Evolutionary conservation across 2,888 invertebrate genomes (phyloP), one percentile per base, ranked within the genome.

Genomic region (Meteorus cinctellus): DNA sequence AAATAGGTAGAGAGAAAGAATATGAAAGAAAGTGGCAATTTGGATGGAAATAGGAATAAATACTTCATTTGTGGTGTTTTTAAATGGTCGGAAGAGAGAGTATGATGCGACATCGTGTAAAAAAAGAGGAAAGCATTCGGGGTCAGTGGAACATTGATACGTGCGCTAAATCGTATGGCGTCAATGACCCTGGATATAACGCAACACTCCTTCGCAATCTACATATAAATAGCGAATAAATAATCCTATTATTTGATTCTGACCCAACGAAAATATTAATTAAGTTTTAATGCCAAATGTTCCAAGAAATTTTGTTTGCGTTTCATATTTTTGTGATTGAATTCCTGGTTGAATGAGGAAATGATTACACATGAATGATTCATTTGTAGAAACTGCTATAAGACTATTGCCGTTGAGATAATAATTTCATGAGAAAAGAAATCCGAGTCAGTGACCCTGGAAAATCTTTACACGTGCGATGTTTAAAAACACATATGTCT

Each of bases 61-160:
- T 55, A 55, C 19, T 55, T 55, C 19, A 6, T 19, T 55, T 19
- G 6, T 19, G 55, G n/a, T 19, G 24, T 4, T 55, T 55, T 55
- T 63, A 66, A 29, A 48, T 45, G 51, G 36, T 36, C 60, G 62
- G 67, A 66, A 69, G 65, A 60, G 71, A 67, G 24, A 55, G 16
- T n/a, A 19, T 55, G 63, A 34, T 31, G 36, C 55, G 60, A 55
- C 65, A 48, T 12, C 31, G 72, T 66, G 68, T 63, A 60, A 74
- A 76, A 76, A 78, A 78, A 76, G 77, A 81, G 80, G 72, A 81
- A 71, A 79, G 77, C 80, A 86, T 88, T 80, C 80, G 83, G 55
- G 87, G 88, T 88, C 85, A 89, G 88, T 89, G 84, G 88, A 78
- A 85, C 88, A 82, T 79, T 77, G 77, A 55, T 82, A 84, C 84